Conservation (phyloP, 2,888 invertebrate genomes). For the Aradus depressus region DNA sequence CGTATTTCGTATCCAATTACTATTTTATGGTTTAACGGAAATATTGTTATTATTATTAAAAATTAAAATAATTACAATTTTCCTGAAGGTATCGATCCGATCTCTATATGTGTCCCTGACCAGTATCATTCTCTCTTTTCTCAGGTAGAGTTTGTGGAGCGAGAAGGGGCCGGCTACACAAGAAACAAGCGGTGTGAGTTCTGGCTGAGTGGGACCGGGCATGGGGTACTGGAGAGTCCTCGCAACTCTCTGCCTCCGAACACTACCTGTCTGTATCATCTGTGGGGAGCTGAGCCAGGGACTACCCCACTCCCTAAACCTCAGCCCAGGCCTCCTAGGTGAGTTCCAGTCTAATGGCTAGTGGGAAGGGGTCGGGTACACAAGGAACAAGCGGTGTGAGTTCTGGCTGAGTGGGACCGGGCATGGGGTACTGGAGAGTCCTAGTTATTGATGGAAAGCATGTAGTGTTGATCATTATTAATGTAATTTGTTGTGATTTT, state of each 20-base stretch:
- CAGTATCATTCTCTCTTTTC: no score
- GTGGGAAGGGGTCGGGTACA: conserved; percentile 64
- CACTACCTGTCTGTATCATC: conserved; percentile 78
- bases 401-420: conserved; percentile 75
- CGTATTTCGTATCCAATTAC: no score
- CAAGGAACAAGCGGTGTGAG: conserved; percentile 74
- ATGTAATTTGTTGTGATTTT: not conserved
- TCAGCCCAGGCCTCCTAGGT: conserved; percentile 24
- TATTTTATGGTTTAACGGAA: no score
- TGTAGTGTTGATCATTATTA: no score
- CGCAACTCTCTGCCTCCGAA: conserved; percentile 76
- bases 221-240: conserved; percentile 71
- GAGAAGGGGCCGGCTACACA: conserved; percentile 70
- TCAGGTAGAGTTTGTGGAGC: conserved; percentile 73
- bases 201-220: conserved; percentile 68
- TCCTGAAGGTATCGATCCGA: no score
- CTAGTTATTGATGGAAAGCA: no score
- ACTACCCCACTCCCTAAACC: conserved; percentile 29
- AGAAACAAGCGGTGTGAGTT: conserved; percentile 80
- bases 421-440: conserved; percentile 69
- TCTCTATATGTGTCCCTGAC: no score
- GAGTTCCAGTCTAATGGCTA: not conserved
- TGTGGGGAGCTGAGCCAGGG: conserved; percentile 40
- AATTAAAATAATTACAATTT: no score
- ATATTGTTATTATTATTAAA: no score